Conservation (phyloP, 2,888 invertebrate genomes). For the Stenolophus ochropezus region DNA sequence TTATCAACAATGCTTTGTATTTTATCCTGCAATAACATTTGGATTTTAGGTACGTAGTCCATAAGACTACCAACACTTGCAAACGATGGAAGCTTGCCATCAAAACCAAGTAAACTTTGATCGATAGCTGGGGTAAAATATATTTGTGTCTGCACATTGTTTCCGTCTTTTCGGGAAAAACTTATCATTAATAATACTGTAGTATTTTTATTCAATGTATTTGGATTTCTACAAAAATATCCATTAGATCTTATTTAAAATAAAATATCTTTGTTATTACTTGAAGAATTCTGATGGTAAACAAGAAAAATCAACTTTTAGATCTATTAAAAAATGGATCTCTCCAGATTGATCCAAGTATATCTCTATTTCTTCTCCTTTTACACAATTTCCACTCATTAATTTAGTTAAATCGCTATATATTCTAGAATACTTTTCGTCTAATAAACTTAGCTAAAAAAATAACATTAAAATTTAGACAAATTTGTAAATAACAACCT, state of each 20-base stretch:
- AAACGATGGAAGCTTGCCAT: conserved; percentile 71
- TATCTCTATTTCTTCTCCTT: conserved; percentile 80
- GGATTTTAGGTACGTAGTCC: conserved; percentile 78
- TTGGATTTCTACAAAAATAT: conserved; percentile 65
- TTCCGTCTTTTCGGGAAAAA: conserved; percentile 69
- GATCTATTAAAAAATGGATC: conserved; percentile 79
- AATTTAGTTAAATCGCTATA: conserved; percentile 80
- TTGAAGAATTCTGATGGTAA: conserved; percentile 75
- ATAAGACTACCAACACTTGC: conserved; percentile 71
- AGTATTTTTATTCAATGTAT: not conserved
- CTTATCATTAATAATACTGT: conserved; percentile 66
- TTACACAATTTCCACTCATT: conserved; percentile 74
- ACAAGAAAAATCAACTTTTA: conserved; percentile 79
- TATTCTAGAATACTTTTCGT: conserved; percentile 75
- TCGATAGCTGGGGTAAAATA: conserved; percentile 75
- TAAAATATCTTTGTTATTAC: conserved; percentile 60
- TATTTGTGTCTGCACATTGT: conserved; percentile 72
- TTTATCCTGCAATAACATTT: conserved; percentile 75
- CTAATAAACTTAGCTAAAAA: conserved; percentile 62
- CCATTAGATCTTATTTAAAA: conserved; percentile 58
- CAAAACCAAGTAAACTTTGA: conserved; percentile 63
- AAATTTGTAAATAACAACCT: conserved; percentile 17
- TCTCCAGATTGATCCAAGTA: conserved; percentile 75
- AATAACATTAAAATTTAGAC: not conserved
- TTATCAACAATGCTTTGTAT: conserved; percentile 69